phyloP scores from a whole-genome alignment of 2,888 invertebrate genomes.

The Daptonema setosum region DNA sequence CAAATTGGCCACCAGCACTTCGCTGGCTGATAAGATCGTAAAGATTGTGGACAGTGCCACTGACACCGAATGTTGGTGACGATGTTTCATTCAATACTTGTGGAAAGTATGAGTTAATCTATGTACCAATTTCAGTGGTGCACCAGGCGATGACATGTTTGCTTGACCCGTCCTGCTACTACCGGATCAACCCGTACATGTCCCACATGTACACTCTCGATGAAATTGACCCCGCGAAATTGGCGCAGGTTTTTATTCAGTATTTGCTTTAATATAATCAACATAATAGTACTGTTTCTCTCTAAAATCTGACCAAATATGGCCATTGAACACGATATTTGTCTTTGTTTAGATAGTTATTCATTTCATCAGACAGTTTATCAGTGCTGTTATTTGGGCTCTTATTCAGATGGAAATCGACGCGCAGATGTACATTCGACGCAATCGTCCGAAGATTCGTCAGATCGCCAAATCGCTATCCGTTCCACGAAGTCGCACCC shows the following conservation, averaged over 20 bases:
- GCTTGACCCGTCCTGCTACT: slow-evolving; percentile 50
- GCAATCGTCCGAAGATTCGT: slow-evolving; percentile 50
- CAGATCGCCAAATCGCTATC: slow-evolving; percentile 20
- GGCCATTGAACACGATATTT: too few relatives aligned
- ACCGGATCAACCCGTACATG: slow-evolving; percentile 65
- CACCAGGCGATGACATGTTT: slow-evolving; percentile 51
- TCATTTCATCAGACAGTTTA: too few relatives aligned
- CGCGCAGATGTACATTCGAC: slow-evolving; percentile 52
- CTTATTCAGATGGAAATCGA: too few relatives aligned
- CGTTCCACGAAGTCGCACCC: neutral
- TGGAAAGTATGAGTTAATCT: neutral
- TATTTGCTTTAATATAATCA: too few relatives aligned
- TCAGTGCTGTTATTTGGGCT: too few relatives aligned
- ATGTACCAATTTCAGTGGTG: slow-evolving; percentile 39
- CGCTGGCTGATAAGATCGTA: slow-evolving; percentile 54
- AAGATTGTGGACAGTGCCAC: slow-evolving; percentile 63
- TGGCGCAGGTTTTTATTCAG: too few relatives aligned
- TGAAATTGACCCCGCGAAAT: slow-evolving; percentile 50
- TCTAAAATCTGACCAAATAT: too few relatives aligned
- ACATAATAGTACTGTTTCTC: too few relatives aligned
- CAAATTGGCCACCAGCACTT: slow-evolving; percentile 28
- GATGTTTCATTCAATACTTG: neutral
- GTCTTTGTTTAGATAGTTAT: slow-evolving; percentile 4
- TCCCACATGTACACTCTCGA: slow-evolving; percentile 56
- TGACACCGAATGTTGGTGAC: slow-evolving; percentile 52